Evolutionary conservation across 92 coral and sea anemone genomes (phyloP).

Genomic region (Bergia sp.): DNA sequence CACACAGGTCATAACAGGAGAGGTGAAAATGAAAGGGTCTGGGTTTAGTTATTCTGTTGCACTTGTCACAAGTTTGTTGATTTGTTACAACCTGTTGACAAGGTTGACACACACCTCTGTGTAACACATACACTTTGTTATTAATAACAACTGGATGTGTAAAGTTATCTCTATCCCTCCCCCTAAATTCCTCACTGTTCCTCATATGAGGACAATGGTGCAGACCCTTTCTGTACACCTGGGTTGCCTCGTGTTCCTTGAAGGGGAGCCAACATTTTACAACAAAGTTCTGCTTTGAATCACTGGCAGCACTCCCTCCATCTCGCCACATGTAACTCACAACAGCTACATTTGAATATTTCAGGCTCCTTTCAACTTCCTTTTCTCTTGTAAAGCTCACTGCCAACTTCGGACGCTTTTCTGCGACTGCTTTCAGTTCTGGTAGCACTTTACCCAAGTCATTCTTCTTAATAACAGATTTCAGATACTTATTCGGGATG

Average conservation of each 20-base stretch:
- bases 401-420: not conserved
- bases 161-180: not conserved
- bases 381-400: not conserved
- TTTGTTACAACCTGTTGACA: not conserved
- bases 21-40: not conserved
- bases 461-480: conserved; percentile 1
- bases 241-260: not conserved
- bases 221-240: not conserved
- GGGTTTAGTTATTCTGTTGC: not conserved
- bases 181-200: not conserved
- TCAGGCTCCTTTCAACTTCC: not conserved
- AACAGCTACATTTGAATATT: conserved; percentile 20
- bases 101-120: not conserved
- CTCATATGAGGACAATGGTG: conserved; percentile 13
- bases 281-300: not conserved
- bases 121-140: conserved; percentile 11
- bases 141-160: conserved; percentile 5
- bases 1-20: conserved; percentile 7
- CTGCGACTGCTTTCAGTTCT: not conserved
- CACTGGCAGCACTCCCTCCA: not conserved
- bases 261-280: conserved; percentile 31
- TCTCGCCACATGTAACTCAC: conserved; percentile 14
- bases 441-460: conserved; percentile 7
- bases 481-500: conserved; percentile 6
- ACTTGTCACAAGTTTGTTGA: conserved; percentile 2